Evolutionary conservation across 2,888 invertebrate genomes (phyloP), one percentile per base, ranked within the genome.

Genomic region (Sphaerophoria taeniata): DNA sequence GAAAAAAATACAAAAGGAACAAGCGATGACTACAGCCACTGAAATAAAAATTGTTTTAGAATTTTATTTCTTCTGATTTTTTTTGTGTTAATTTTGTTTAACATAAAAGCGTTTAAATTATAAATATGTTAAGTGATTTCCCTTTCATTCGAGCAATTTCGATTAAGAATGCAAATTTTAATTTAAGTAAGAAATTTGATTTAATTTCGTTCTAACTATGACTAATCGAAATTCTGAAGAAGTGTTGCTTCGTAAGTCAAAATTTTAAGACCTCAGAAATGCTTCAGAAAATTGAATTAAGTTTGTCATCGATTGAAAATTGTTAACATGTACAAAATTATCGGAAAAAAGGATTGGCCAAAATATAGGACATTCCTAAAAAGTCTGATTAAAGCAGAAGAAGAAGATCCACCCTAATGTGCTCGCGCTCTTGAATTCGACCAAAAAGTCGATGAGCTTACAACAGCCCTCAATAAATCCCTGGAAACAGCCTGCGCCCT

Each of bases 131-230:
- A 39, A 58, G 53, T 63, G 80, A 65, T 85, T 85, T 77, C 76
- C 85, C 76, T 85, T 85, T 85, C 81, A 47, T 77, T 76, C 45
- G 55, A 63, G 60, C 24, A 24, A 24, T 80, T 67, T 47, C 14
- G 45, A 55, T 84, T 84, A 75, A 61, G 71, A 73, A 85, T 85
- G 80, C 11, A 70, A 77, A 85, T n/a, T n/a, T 5, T 24, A 3
- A 12, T n/a, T 9, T 16, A 9, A 6, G 6, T 24, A 24, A 24
- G 24, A 36, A 36, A 12, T 34, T 34, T 31, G 36, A 39, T 51
- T 67, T 67, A 11, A 16, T 47, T 47, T 31, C 4, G 31, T 24
- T 34, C 12, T 36, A 16, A 24, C 3, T 34, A 16, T 65, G 49
- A 65, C n/a, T 49, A 3, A 0, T 43, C 12, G 2, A 43, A 43